phyloP scores from a whole-genome alignment of 2,797 vertebrate genomes.

The Melanotaenia maccullochi region DNA sequence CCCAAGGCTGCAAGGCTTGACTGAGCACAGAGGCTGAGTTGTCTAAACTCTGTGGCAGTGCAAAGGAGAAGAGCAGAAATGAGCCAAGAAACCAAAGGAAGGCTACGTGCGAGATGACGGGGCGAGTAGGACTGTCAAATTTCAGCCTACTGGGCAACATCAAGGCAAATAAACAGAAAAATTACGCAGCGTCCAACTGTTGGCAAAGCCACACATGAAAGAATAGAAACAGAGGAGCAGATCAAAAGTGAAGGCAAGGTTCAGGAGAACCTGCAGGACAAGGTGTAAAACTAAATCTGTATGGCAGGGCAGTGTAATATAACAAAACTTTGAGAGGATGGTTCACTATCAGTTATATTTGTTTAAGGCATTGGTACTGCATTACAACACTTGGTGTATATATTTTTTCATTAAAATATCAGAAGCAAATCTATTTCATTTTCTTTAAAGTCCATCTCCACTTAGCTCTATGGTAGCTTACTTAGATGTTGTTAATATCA shows the following conservation, averaged over 20 bases:
- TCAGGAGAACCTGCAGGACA: constrained; percentile 32
- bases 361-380: background rate
- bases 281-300: constrained; percentile 51
- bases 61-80: constrained; percentile 54
- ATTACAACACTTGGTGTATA: background rate
- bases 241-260: constrained; percentile 47
- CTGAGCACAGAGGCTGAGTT: constrained; percentile 77
- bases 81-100: constrained; percentile 37
- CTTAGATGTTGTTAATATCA: too few species aligned
- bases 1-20: constrained; percentile 76
- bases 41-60: constrained; percentile 65
- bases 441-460: background rate
- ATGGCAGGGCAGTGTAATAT: constrained; percentile 41
- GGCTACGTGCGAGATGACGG: constrained; percentile 31
- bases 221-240: constrained; percentile 52
- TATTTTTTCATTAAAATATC: background rate
- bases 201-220: constrained; percentile 40
- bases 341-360: constrained; percentile 2
- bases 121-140: constrained; percentile 68
- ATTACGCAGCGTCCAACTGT: constrained; percentile 57
- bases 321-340: constrained; percentile 25
- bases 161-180: constrained; percentile 74
- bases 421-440: background rate
- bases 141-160: constrained; percentile 75
- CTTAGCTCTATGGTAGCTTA: too few species aligned